Evolutionary conservation across 2,797 vertebrate species (phyloP), one percentile per base, ranked within the genome.

Genomic region (Rhinoraja longicauda): DNA sequence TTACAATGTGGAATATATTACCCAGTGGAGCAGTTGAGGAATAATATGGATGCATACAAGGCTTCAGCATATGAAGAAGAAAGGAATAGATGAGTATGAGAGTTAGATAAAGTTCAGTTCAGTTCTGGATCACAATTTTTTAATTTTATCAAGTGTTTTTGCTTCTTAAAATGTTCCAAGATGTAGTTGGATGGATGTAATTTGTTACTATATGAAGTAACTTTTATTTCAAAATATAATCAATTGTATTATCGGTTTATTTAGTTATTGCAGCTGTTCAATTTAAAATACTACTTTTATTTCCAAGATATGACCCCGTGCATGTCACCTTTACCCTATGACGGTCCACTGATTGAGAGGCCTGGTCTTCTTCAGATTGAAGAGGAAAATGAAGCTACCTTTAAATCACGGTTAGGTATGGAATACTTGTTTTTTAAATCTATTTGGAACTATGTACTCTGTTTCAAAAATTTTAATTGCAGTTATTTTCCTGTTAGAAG

Each of bases 241-340:
- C 9, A 36, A 29, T 62, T 62, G 26, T 59, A 67, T 67, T 15
- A 32, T 93, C 53, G 4, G 36, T 91, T 73, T 90, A 53, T 93
- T 93, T n/a, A 26, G 26, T 39, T 19, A n/a, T 67, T 79, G 6
- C 62, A 76, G 17, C 32, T 36, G 64, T 53, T 15, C 15, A 82
- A 32, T 24, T 67, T 57, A 93, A 81, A 90, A 88, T 88, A 9
- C 39, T 81, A 77, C 36, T 82, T 93, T 76, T 93, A 19, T 72
- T 78, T 94, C 95, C 81, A 95, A 99, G 98, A 98, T 96, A 96
- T 98, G 97, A 98, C 98, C 93, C 97, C 98, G 10, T 98, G 98
- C 95, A 98, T 98, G 95, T 98, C 98, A 90, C 98, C 98, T 93
- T 95, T 98, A 94, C 97, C 97, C 93, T 97, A 97, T 84, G 98